Evolutionary conservation across 1,140 invertebrate species (phyloP).

Genomic region (Lethrus apterus): DNA sequence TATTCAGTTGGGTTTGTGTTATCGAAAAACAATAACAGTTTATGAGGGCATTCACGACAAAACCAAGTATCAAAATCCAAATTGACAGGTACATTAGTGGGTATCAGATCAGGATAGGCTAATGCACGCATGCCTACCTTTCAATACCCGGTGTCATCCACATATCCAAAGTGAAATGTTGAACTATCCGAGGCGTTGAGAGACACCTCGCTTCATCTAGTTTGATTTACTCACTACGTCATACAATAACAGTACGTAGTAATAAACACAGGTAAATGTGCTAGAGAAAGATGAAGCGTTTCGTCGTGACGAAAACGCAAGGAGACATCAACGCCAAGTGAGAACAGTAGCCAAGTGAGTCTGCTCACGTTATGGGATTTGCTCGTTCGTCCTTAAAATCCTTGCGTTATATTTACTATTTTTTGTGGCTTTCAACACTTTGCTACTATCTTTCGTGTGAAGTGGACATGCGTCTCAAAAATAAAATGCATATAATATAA

Average conservation of each 20-base stretch:
- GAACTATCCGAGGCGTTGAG: neutral
- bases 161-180: constrained; percentile 3
- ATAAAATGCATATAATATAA: no score
- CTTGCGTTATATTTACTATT: neutral
- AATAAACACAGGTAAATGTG: no score
- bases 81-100: constrained; percentile 12
- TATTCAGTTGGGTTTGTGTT: no score
- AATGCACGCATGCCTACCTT: constrained; percentile 11
- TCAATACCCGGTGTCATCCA: constrained; percentile 11
- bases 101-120: constrained; percentile 7
- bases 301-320: constrained; percentile 1
- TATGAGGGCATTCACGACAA: no score
- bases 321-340: constrained; percentile 11
- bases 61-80: constrained; percentile 9
- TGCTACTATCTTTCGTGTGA: no score
- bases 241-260: no score
- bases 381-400: constrained; percentile 11
- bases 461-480: no score
- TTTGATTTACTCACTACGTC: no score
- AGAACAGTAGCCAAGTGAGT: constrained; percentile 9
- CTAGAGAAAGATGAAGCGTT: neutral
- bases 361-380: constrained; percentile 6
- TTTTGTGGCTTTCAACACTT: no score
- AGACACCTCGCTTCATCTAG: no score
- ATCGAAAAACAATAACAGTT: no score